Evolutionary conservation across 2,113 vertebrate genomes (phyloP), one percentile per base, ranked within the genome.

Genomic region (Heterotilapia buettikoferi): DNA sequence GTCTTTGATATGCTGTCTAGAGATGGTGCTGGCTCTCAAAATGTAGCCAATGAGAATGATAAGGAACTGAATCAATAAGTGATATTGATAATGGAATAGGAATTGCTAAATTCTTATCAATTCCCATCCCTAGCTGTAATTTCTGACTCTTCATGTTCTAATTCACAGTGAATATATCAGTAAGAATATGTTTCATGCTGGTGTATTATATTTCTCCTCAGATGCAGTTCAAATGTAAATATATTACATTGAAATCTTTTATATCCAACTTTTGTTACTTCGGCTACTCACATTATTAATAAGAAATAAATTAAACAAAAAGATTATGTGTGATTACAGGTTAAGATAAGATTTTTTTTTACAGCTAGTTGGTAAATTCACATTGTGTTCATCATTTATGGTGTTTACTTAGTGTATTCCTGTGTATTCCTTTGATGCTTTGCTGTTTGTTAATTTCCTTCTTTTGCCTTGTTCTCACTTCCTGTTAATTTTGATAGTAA

Each of bases 371-470:
- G 36, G 19, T 21, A 40, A 40, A 68, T 16, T 14, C 36, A 21
- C 31, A 12, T 24, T 14, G n/a, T 21, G 63, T 24, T 71, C 0
- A 0, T 24, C 12, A 43, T 71, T 43, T 16, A 71, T 43, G n/a
- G 0, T 71, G 38, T 71, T 71, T 71, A 4, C 56, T 13, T 71
- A 2, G 18, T 63, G 59, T 40, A 61, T 57, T 57, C 53, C 3
- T 56, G 12, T 57, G 21, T 57, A 7, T 61, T 1, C 29, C 19
- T 40, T 71, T 71, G 63, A 43, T 71, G n/a, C n/a, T 0, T 73
- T 47, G 14, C 13, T 26, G 13, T 73, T 45, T 73, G n/a, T 71
- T 45, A 45, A 11, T 45, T 73, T 73, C 2, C 2, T 29, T 76
- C 24, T 5, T 47, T 47, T 78, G 6, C 16, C 9, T 76, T 78